Evolutionary conservation across 2,888 invertebrate species (phyloP), one percentile per base, ranked within the genome.

Genomic region (Volucella zonaria): DNA sequence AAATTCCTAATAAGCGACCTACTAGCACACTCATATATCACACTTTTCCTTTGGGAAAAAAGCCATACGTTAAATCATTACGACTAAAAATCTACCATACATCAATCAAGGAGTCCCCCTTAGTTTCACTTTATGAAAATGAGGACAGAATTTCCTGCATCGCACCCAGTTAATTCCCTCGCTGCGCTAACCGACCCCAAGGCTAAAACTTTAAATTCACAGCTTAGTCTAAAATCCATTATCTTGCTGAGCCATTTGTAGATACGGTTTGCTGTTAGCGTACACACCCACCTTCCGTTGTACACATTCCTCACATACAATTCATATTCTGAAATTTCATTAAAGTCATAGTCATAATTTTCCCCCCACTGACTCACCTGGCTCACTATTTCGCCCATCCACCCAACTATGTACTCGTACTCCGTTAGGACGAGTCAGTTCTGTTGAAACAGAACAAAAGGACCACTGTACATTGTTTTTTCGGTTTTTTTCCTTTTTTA

Each of bases 241-340:
- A 74, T 74, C 78, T 74, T 42, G 11, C 52, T 23, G 62, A 75
- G 75, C 31, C 82, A 52, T 74, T 62, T 42, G 54, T 68, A 64
- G 62, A 78, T 73, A 64, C 54, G 42, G 66, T 43, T 38, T 49
- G 49, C 75, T 70, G 64, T 79, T 68, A 64, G 42, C 58, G 71
- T 54, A 45, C 85, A 83, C 76, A 58, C 75, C 85, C 81, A 80
- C 49, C 47, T 73, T 68, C 59, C 67, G 18, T 54, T 52, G 81
- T 73, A 73, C 58, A 77, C 76, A 76, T 64, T 77, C 4, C 31
- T 31, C 31, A 31, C 31, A 31, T 31, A 70, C 61, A 81, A 81
- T 81, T 76, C 85, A 85, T 81, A 76, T 85, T 81, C 62, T 62
- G 67, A 77, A 85, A 80, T 85, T 85, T 85, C 73, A 85, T 80